A percentile compares a stretch with the other conserved stretches of the same genome.
Conservation (phyloP, 2,888 invertebrate species). For the Cheilosia urbana region DNA sequence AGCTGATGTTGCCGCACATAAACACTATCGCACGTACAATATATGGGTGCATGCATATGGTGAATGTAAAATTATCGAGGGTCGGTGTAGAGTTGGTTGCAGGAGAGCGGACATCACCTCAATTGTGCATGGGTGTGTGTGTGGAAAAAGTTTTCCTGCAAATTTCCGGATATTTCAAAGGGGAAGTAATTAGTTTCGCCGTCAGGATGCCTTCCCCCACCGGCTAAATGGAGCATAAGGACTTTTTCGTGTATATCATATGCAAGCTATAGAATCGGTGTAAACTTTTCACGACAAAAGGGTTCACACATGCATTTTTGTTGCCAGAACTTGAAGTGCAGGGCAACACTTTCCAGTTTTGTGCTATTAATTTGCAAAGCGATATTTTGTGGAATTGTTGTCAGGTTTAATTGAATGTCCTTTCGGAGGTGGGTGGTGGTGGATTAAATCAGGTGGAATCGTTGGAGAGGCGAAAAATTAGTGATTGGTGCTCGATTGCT, state of each 20-base stretch:
- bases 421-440: too few relatives aligned
- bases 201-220: constrained; percentile 66
- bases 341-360: too few relatives aligned
- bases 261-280: constrained; percentile 34
- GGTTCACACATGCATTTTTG: background rate
- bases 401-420: too few relatives aligned
- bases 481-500: too few relatives aligned
- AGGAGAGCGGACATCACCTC: background rate
- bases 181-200: constrained; percentile 73
- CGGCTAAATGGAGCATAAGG: constrained; percentile 71
- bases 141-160: constrained; percentile 65
- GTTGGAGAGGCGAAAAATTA: too few relatives aligned
- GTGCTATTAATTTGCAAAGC: too few relatives aligned
- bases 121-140: background rate
- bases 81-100: constrained; percentile 39
- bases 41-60: constrained; percentile 30
- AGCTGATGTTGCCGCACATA: constrained; percentile 50
- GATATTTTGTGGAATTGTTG: too few relatives aligned
- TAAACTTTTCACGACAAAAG: constrained; percentile 47
- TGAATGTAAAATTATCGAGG: constrained; percentile 66
- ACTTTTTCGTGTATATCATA: constrained; percentile 11
- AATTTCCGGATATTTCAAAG: constrained; percentile 66
- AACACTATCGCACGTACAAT: background rate
- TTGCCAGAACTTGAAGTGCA: too few relatives aligned
- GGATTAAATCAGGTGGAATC: too few relatives aligned